Base-by-base conservation (phyloP, 2,113 vertebrate species). In the Mastomys coucha region DNA sequence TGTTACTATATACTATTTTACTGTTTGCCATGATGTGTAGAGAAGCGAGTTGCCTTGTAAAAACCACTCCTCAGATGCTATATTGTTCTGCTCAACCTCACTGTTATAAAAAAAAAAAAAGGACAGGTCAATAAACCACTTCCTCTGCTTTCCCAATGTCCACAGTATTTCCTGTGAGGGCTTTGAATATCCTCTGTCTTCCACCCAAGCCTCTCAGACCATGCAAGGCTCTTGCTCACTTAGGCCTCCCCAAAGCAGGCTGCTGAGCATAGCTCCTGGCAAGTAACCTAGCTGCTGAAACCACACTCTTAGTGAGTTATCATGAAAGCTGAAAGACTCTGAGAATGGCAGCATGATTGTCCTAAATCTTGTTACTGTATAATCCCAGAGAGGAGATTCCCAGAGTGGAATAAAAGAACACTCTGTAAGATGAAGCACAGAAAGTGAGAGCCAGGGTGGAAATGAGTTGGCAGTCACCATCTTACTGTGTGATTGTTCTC, bases 131-230 rank as follows among this genome's bases (percentile, higher is more conserved):
- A 53, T 85, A 95, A 80, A 56, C 91, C 49, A 72, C 82, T 93
- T 93, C 94, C 82, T 91, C 77, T 95, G 77, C 77, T 89, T 73
- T 88, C 24, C 96, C 93, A 94, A 0, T 56, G 72, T 77, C 94
- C 96, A 42, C 65, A 89, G 45, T 63, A 31, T 86, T 82, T 92
- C 85, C 94, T 78, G 91, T 91, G 88, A 94, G 93, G 60, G 17
- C 0, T 26, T 56, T 56, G 88, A 39, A 53, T 91, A 17, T 80
- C 26, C 73, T 88, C 53, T 7, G 6, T 53, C 39, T 36, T 69
- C 63, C n/a, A 16, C 49, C 72, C 69, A 39, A 6, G 26, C 9
- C 56, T 36, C 63, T 60, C 63, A 60, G 33, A 22, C 14, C n/a
- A 19, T 9, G 42, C 75, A 45, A 78, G 20, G 17, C 22, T 89